These are phyloP conservation scores for Ptychochromis oligacanthus DNA, from an alignment of 2,113 vertebrate genomes.

Conservation along the genomic window DNA sequence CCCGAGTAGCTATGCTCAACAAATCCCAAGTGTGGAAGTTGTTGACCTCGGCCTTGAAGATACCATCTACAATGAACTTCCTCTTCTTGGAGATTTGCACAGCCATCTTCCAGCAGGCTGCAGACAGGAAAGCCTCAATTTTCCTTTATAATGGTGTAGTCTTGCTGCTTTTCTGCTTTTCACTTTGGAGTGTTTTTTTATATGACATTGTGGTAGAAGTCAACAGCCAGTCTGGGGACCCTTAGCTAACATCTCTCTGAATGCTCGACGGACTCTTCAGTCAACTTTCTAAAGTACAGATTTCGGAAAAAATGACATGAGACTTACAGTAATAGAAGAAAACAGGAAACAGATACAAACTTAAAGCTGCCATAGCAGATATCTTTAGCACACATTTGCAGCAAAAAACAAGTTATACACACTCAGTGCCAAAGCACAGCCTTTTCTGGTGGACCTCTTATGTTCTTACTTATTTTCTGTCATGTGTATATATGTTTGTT, in stretches of 20 bases:
- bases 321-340: fast-evolving
- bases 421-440: no score
- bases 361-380: no score
- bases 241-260: neutral
- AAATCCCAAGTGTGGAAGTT: neutral
- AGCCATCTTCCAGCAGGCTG: neutral
- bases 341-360: neutral
- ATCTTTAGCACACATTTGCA: neutral
- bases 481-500: no score
- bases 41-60: neutral
- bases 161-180: neutral
- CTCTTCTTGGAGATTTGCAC: neutral
- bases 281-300: neutral
- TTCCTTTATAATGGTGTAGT: neutral
- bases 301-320: neutral
- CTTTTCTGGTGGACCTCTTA: fast-evolving
- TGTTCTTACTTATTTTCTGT: no score
- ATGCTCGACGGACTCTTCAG: neutral
- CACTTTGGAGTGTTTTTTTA: no score
- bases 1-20: neutral
- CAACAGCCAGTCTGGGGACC: fast-evolving
- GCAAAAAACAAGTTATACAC: neutral
- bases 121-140: neutral
- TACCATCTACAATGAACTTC: neutral
- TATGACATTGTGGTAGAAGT: no score